Evolutionary conservation across 2,888 invertebrate species (phyloP), one percentile per base, ranked within the genome.

Genomic region (Monochamus alternatus): DNA sequence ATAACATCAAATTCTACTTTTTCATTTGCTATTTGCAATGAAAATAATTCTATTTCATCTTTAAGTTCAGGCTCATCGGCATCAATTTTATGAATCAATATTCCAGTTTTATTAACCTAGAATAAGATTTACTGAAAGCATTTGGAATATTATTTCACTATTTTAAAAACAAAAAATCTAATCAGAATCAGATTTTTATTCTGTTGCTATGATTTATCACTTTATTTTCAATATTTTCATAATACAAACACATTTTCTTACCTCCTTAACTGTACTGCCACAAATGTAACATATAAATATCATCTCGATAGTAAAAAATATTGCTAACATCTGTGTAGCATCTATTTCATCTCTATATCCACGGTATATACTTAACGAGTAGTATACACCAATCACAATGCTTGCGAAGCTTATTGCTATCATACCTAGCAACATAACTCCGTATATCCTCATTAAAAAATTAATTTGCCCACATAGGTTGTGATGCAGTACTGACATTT

Each of bases 21-120:
- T 78, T 86, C 85, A 70, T 88, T 87, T 0, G 85, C 82, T 14
- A 87, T 85, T 81, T 88, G 88, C 65, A 88, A 75, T 0, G 87
- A 87, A 81, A 87, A 87, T 85, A 87, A 85, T 75, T 86, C 85
- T 10, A 88, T 86, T 80, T 86, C 84, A 65, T 87, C 84, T 70
- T 82, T 84, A 32, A 86, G 80, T 58, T 86, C 83, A n/a, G 81
- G 80, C 66, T 86, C 85, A 43, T 85, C 81, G 5, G 82, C 84
- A 22, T 87, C 84, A 58, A 87, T 84, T 78, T 86, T 84, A 66
- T 87, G 86, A 10, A 87, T 79, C 32, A 87, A 75, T 58, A 83
- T 75, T 5, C 85, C 86, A 9, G 85, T 81, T 81, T 80, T 82
- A 51, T 84, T 83, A 5, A 84, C 84, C 87, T 87, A 73, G 72